Percentiles rank a stretch among this genome's conserved stretches.
Evolutionary conservation across 2,797 vertebrate genomes (phyloP).

Genomic region (Pitangus sulphuratus): DNA sequence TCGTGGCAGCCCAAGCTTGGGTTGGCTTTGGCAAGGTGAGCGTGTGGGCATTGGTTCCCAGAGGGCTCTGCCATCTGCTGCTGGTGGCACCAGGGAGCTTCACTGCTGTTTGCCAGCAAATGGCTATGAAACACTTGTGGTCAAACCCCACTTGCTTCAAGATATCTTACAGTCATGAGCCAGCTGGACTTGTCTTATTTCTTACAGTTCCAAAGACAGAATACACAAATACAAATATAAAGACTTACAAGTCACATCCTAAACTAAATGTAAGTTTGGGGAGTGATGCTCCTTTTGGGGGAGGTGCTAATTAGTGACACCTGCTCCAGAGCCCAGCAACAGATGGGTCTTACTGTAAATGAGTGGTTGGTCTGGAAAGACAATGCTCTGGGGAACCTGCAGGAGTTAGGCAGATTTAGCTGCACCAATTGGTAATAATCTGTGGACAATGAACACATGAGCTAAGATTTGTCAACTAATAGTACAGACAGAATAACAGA

Average conservation of each 20-base stretch:
- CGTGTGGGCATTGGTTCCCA: not conserved
- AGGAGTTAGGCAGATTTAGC: conserved; percentile 41
- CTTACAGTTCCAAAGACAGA: not conserved
- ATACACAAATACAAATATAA: conserved; percentile 8
- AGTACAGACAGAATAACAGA: not conserved
- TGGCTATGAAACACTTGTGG: rapidly evolving
- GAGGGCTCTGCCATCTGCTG: conserved; percentile 71
- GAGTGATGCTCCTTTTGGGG: not conserved
- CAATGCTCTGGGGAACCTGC: conserved; percentile 49
- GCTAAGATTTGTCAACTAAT: not conserved
- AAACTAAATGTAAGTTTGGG: conserved; percentile 31
- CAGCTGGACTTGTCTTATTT: not conserved
- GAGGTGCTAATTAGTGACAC: conserved; percentile 36
- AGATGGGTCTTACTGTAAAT: conserved; percentile 41
- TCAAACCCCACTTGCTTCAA: not conserved
- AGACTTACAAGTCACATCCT: conserved; percentile 2
- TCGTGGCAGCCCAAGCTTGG: not conserved
- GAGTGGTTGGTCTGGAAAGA: conserved; percentile 21
- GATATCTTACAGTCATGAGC: not conserved
- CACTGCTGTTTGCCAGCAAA: not conserved
- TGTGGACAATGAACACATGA: not conserved
- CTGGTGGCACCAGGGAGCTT: not conserved
- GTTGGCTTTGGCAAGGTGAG: not conserved
- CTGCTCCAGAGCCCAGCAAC: conserved; percentile 45
- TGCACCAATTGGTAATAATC: not conserved